These are phyloP conservation scores for Merodon equestris DNA, from an alignment of 2,888 invertebrate genomes.

Conservation along the genomic window DNA sequence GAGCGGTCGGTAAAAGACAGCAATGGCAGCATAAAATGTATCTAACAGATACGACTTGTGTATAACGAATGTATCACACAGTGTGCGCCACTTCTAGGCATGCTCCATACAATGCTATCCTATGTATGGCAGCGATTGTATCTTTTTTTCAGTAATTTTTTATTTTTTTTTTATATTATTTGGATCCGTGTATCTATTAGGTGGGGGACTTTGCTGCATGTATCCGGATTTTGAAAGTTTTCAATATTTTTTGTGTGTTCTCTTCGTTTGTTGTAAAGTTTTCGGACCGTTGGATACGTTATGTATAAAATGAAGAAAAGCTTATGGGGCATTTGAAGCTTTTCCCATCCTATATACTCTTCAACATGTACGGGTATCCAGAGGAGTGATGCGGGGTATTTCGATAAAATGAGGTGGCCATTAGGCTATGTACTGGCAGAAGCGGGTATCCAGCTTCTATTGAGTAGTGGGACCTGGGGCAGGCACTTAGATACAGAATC, in stretches of 20 bases:
- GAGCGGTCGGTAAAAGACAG: conserved; percentile 1
- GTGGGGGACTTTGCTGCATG: conserved; percentile 59
- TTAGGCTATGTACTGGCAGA: conserved; percentile 48
- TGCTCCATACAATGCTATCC: conserved; percentile 60
- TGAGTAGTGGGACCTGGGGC: conserved; percentile 33
- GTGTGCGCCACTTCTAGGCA: conserved; percentile 67
- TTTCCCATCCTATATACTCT: conserved; percentile 46
- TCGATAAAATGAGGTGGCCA: conserved; percentile 51
- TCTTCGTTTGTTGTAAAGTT: conserved; percentile 54
- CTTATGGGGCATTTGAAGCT: conserved; percentile 41
- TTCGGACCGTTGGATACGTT: conserved; percentile 50
- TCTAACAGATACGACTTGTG: conserved; percentile 66
- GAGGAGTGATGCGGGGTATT: conserved; percentile 40
- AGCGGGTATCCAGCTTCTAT: conserved; percentile 44
- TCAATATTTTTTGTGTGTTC: conserved; percentile 25
- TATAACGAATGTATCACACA: conserved; percentile 63
- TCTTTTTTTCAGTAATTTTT: neutral
- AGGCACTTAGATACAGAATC: conserved; percentile 65
- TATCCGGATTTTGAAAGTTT: conserved; percentile 64
- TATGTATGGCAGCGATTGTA: conserved; percentile 30
- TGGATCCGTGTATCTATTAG: conserved; percentile 66
- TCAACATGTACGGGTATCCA: conserved; percentile 21
- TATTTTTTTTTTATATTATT: conserved; percentile 33
- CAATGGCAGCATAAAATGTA: conserved; percentile 57
- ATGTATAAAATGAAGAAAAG: conserved; percentile 59